Conservation (phyloP, 2,797 vertebrate species). For the Scarus forsteni region DNA sequence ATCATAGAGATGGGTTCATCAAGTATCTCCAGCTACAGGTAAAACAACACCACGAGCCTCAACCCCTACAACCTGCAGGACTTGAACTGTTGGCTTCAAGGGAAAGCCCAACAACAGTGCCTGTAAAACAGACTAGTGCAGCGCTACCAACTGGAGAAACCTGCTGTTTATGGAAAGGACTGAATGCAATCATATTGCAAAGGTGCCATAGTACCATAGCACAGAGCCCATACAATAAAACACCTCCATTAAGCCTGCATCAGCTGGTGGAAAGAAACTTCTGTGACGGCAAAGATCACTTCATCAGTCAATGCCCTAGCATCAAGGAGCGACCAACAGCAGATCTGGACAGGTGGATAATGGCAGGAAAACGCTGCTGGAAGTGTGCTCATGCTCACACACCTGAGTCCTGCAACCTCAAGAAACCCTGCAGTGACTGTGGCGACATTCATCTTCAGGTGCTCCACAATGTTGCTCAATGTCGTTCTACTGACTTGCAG, state of each 20-base stretch:
- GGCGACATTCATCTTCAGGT: conserved; percentile 16
- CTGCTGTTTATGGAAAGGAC: neutral
- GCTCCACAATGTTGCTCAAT: neutral
- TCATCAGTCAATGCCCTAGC: too few species aligned
- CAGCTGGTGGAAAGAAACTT: neutral
- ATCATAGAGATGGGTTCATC: conserved; percentile 26
- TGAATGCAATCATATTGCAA: neutral
- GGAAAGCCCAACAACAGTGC: too few species aligned
- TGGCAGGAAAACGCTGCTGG: neutral
- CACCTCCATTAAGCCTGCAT: fast-evolving
- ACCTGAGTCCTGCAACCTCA: neutral
- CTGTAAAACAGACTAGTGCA: too few species aligned
- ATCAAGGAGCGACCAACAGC: neutral
- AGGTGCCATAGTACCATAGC: neutral
- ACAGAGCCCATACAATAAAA: neutral
- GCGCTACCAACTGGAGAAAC: neutral
- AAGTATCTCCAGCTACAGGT: conserved; percentile 19
- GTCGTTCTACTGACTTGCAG: too few species aligned
- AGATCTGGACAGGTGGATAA: conserved; percentile 17
- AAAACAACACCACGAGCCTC: conserved; percentile 28
- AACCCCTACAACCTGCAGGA: too few species aligned
- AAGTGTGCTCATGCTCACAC: neutral
- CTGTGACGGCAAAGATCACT: conserved; percentile 14
- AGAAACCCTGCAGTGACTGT: conserved; percentile 7
- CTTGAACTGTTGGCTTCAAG: too few species aligned